Evolutionary conservation across 2,797 vertebrate species (phyloP).

Genomic region (Eulemur coronatus): DNA sequence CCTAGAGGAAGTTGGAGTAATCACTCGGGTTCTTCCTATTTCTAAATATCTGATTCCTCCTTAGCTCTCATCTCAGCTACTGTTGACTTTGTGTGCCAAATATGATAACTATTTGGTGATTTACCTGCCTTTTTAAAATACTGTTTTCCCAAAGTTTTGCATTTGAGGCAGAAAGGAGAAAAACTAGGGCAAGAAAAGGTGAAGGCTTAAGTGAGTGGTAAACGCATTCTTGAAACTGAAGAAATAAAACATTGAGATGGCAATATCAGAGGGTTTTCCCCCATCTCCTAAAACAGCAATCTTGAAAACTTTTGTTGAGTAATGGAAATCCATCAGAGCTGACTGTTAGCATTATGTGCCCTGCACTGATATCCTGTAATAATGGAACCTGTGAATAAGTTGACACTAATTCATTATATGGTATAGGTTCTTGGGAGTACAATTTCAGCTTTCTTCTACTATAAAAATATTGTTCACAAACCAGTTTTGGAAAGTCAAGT

Average conservation of each 20-base stretch:
- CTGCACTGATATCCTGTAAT: background rate
- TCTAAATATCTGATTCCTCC: background rate
- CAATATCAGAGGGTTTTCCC: background rate
- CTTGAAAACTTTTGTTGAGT: background rate
- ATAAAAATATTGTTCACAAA: constrained; percentile 27
- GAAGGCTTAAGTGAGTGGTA: background rate
- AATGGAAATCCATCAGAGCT: background rate
- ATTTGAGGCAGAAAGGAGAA: background rate
- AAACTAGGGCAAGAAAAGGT: background rate
- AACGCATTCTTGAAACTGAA: background rate
- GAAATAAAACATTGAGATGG: background rate
- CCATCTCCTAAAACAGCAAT: background rate
- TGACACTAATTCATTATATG: background rate
- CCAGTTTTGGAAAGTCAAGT: constrained; percentile 16
- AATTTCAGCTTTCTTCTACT: constrained; percentile 4
- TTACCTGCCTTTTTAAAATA: background rate
- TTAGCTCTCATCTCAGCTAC: background rate
- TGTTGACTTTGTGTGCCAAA: background rate
- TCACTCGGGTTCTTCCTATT: background rate
- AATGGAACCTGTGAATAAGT: background rate
- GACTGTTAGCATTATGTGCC: background rate
- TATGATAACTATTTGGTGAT: background rate
- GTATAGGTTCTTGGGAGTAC: background rate
- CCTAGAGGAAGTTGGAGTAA: background rate
- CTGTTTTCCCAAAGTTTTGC: background rate